These are phyloP conservation scores for Drepana falcataria DNA, from an alignment of 2,888 invertebrate genomes.

Conservation along the genomic window DNA sequence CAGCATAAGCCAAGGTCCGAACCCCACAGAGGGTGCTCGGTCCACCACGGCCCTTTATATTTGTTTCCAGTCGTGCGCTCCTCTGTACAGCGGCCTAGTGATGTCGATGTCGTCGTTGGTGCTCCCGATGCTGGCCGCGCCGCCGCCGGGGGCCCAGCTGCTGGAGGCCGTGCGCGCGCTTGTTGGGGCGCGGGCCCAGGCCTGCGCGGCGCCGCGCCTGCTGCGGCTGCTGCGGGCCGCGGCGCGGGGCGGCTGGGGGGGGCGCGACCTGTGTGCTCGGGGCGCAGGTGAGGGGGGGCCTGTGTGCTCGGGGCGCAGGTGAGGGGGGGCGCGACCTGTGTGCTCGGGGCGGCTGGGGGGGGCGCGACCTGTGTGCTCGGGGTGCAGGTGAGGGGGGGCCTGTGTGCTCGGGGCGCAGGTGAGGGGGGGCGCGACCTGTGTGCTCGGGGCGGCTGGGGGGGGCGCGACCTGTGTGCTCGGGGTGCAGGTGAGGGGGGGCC, in stretches of 20 bases:
- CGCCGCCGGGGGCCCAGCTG: constrained; percentile 12
- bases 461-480: too few relatives aligned
- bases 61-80: constrained; percentile 54
- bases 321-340: too few relatives aligned
- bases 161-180: constrained; percentile 36
- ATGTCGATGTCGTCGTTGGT: constrained; percentile 31
- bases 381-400: too few relatives aligned
- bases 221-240: constrained; percentile 28
- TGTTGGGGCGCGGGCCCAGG: constrained; percentile 43
- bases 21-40: too few relatives aligned
- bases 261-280: constrained; percentile 35
- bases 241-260: constrained; percentile 15
- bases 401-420: too few relatives aligned
- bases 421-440: too few relatives aligned
- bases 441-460: too few relatives aligned
- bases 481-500: too few relatives aligned
- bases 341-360: too few relatives aligned
- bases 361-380: too few relatives aligned
- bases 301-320: too few relatives aligned
- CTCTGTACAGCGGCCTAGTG: constrained; percentile 50
- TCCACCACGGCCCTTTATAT: background rate
- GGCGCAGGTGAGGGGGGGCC: background rate
- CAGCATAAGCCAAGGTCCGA: too few relatives aligned
- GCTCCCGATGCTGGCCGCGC: constrained; percentile 9
- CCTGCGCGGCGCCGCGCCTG: constrained; percentile 35